phyloP scores from a whole-genome alignment of 2,888 invertebrate genomes.

The Nomada ruficornis region DNA sequence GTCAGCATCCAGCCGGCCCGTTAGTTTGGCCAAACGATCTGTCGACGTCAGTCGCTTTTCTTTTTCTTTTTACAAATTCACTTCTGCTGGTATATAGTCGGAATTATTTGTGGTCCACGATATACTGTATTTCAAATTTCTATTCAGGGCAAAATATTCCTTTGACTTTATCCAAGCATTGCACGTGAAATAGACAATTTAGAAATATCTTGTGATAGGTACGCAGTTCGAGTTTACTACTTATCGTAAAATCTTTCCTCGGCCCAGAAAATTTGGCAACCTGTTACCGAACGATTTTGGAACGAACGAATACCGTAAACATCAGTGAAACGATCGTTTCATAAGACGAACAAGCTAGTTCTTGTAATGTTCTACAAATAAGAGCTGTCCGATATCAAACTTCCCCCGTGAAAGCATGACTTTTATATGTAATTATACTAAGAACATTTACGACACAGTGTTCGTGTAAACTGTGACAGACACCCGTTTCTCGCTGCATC shows the following conservation, averaged over 20 bases:
- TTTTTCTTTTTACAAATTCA: conserved; percentile 62
- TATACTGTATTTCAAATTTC: not conserved
- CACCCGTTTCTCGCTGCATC: not conserved
- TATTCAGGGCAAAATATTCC: not conserved
- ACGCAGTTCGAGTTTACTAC: not conserved
- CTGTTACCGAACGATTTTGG: conserved; percentile 18
- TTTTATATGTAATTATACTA: not conserved
- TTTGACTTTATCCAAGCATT: too few relatives aligned
- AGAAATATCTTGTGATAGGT: too few relatives aligned
- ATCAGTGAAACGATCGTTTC: not conserved
- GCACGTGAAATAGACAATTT: not conserved
- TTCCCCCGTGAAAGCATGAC: not conserved
- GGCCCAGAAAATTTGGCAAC: conserved; percentile 13
- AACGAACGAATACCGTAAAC: not conserved
- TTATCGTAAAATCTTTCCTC: not conserved
- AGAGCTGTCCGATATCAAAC: not conserved
- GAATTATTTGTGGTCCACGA: conserved; percentile 32
- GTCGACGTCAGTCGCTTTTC: conserved; percentile 60
- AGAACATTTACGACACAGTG: not conserved
- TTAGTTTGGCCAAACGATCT: conserved; percentile 68
- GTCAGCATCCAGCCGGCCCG: conserved; percentile 71
- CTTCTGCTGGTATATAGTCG: conserved; percentile 26
- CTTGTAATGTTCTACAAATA: not conserved
- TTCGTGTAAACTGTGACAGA: conserved; percentile 1
- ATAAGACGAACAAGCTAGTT: not conserved